Evolutionary conservation across 2,113 vertebrate genomes (phyloP), one percentile per base, ranked within the genome.

Genomic region (Tachuris rubrigastra): DNA sequence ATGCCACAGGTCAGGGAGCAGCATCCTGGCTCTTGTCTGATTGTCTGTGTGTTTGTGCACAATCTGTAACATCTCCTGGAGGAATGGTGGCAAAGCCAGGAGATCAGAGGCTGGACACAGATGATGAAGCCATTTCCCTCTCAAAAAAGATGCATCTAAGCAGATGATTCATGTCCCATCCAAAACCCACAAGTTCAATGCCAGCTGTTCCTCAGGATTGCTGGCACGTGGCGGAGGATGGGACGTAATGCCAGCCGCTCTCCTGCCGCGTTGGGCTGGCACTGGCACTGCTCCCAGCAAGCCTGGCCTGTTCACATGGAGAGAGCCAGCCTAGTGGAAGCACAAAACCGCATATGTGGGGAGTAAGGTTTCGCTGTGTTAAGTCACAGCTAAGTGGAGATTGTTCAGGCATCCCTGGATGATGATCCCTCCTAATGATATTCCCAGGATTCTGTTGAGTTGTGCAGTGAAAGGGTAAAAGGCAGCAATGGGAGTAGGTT

Each of bases 401-500:
- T 33, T 81, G 35, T 49, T 60, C 12, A 13, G 59, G 60, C 60
- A 71, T 53, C 33, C 17, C 77, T 76, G 47, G 15, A 41, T 56
- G 35, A 39, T 1, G 1, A 27, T 82, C 59, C 1, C 0, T 56
- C 28, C 12, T 15, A 62, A 37, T 0, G 0, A 69, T 42, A n/a
- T 16, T 90, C 19, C 63, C 56, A 33, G 11, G 5, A 35, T 12
- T 13, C 24, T 4, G 2, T 33, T 3, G 8, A 53, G 23, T 6
- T 56, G 22, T 24, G 24, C 24, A 60, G 41, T 31, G 13, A 41
- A 71, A 68, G 17, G 20, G 21, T 14, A 24, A 77, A 66, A 95
- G 28, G 21, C 53, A 73, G 63, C 27, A 30, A 17, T 5, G 18
- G 52, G 31, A 85, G 22, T 25, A 31, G 47, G 9, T 58, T 81